Base-by-base conservation (phyloP, 2,113 vertebrate species). In the Microcebus murinus region DNA sequence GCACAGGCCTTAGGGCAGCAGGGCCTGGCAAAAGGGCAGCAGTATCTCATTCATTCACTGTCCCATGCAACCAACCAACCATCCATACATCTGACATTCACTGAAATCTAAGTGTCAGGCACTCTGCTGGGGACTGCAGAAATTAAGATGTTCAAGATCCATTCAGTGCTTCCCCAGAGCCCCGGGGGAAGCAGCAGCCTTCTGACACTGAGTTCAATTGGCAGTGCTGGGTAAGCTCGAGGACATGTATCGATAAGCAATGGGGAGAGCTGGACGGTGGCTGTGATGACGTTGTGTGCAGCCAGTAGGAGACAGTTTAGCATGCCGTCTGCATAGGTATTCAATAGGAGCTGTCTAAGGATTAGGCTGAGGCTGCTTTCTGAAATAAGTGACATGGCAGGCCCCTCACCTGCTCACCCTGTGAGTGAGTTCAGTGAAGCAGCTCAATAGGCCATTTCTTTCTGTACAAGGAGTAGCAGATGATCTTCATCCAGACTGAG, bases 361-460 rank as follows among this genome's bases (percentile, higher is more conserved):
- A 82, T 94, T 45, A 90, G 82, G 39, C n/a, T 45, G 74, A 50
- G 76, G 71, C 48, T 68, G 88, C 77, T 86, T 45, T 77, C 91
- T 97, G 67, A 97, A 92, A 92, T 90, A 86, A 96, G 88, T 85
- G 29, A 10, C 27, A 8, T 11, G 25, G 83, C 73, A 70, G 82
- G 13, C 25, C 10, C 57, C 42, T 96, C 42, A 50, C 81, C 83
- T 95, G 77, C 27, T 92, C 39, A 45, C 81, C 55, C 79, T n/a
- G 31, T 42, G 57, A 90, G 84, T 55, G 87, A 93, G 50, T 61
- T 92, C 73, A 12, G n/a, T 17, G 45, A 50, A 76, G 61, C 4
- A 0, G 77, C 85, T 97, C 79, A 68, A 87, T 29, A 92, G 90
- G 68, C 42, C 34, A 17, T 86, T 85, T 95, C 80, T 50, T 59